phyloP scores from a whole-genome alignment of 2,113 vertebrate species.

The Opisthocomus hoazin region DNA sequence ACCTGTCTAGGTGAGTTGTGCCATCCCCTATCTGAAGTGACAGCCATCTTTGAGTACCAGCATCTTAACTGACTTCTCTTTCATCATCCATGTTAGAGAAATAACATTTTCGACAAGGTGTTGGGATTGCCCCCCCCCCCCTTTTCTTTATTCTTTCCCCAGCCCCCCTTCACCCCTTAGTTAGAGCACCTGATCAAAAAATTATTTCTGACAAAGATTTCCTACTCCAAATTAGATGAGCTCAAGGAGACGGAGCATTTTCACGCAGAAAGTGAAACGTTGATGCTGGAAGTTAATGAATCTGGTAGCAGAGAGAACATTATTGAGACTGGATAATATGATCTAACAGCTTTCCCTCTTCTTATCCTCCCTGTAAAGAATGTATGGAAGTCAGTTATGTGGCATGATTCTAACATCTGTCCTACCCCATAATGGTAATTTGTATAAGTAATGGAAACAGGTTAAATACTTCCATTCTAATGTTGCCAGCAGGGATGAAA shows the following conservation, averaged over 20 bases:
- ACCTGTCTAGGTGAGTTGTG: conserved; percentile 90
- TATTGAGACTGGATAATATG: conserved; percentile 56
- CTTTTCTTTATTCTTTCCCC: conserved; percentile 39
- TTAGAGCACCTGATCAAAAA: conserved; percentile 73
- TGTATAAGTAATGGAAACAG: conserved; percentile 76
- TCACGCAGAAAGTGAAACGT: conserved; percentile 26
- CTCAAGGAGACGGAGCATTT: conserved; percentile 56
- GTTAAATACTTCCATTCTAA: conserved; percentile 74
- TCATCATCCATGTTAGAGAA: conserved; percentile 74
- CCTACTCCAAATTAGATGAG: conserved; percentile 69
- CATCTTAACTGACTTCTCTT: conserved; percentile 81
- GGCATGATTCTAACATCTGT: conserved; percentile 69
- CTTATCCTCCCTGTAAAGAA: conserved; percentile 52
- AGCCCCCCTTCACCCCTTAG: conserved; percentile 41
- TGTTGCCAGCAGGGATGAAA: conserved; percentile 71
- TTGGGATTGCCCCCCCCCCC: conserved; percentile 50
- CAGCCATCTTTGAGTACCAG: conserved; percentile 88
- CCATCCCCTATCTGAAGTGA: conserved; percentile 87
- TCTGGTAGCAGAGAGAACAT: conserved; percentile 55
- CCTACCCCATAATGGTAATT: conserved; percentile 68
- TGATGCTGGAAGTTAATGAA: conserved; percentile 64
- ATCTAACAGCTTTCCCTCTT: conserved; percentile 56
- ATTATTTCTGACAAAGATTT: conserved; percentile 63
- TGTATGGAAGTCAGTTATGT: conserved; percentile 57
- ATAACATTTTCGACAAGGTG: conserved; percentile 71